These are phyloP conservation scores for Hylaea fasciaria DNA, from an alignment of 2,888 invertebrate species.

Conservation along the genomic window DNA sequence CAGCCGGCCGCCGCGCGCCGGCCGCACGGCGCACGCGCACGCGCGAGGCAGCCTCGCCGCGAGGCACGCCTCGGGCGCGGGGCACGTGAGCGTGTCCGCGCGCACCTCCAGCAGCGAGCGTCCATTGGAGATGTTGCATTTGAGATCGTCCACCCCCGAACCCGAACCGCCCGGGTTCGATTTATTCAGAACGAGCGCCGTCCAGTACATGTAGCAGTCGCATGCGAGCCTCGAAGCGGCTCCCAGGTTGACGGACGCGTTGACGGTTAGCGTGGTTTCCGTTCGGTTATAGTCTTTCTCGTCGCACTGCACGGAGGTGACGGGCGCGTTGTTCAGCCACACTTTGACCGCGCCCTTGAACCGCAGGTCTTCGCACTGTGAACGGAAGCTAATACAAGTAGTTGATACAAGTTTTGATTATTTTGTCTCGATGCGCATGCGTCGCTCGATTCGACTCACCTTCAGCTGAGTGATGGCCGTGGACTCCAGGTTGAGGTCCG, in stretches of 20 bases:
- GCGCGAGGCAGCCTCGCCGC: too few species aligned
- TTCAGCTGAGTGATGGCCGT: constrained; percentile 84
- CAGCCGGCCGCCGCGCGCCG: too few species aligned
- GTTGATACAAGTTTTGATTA: too few species aligned
- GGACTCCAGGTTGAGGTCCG: background rate
- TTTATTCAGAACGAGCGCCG: constrained; percentile 59
- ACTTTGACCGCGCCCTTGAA: background rate
- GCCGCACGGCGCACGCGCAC: too few species aligned
- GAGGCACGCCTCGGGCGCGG: too few species aligned
- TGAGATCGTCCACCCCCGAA: too few species aligned
- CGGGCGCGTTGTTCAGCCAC: background rate
- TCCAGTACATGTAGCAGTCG: constrained; percentile 80
- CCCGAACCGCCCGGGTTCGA: too few species aligned
- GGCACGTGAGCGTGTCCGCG: background rate
- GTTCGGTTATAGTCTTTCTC: background rate
- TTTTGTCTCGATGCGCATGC: too few species aligned
- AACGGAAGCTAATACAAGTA: too few species aligned
- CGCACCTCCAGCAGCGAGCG: constrained; percentile 58
- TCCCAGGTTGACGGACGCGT: background rate
- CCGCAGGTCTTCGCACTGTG: constrained; percentile 6
- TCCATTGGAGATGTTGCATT: constrained; percentile 42
- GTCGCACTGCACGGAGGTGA: background rate
- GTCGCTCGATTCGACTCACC: constrained; percentile 8
- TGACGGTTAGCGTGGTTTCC: background rate
- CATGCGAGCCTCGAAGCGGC: constrained; percentile 63